Percentiles rank a stretch among this genome's conserved stretches.
Conservation (phyloP, 2,113 vertebrate genomes). For the Tenrec ecaudatus region DNA sequence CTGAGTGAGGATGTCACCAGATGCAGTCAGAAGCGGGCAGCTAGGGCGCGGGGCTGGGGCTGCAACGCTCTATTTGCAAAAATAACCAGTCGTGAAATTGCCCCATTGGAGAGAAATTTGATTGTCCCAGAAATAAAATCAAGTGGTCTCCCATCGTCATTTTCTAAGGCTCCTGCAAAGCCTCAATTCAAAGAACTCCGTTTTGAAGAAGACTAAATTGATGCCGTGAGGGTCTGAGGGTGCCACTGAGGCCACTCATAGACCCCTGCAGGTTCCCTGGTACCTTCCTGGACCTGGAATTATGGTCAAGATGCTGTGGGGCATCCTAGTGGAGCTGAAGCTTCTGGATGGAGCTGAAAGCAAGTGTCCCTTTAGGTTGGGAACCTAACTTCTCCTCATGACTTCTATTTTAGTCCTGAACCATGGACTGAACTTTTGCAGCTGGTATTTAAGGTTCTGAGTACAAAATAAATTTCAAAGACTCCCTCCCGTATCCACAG, state of each 20-base stretch:
- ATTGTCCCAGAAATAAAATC: constrained; percentile 74
- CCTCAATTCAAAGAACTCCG: constrained; percentile 64
- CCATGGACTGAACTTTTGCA: background rate
- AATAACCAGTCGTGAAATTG: constrained; percentile 73
- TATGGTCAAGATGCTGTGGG: no score
- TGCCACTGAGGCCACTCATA: background rate
- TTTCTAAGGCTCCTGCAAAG: constrained; percentile 63
- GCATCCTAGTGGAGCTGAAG: background rate
- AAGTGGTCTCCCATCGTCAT: constrained; percentile 68
- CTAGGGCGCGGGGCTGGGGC: background rate
- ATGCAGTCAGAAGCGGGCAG: background rate
- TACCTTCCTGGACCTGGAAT: background rate
- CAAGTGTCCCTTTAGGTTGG: background rate
- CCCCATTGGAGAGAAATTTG: constrained; percentile 70
- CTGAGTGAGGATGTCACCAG: constrained; percentile 10
- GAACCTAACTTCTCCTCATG: background rate
- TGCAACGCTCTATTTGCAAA: constrained; percentile 41
- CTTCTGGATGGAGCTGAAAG: no score
- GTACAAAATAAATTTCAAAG: background rate
- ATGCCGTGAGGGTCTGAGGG: background rate
- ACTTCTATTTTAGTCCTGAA: background rate
- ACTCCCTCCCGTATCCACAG: background rate
- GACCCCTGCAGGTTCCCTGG: background rate
- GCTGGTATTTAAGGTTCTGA: background rate
- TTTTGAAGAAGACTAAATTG: constrained; percentile 45